Evolutionary conservation across 2,113 vertebrate genomes (phyloP), one percentile per base, ranked within the genome.

Genomic region (Dicentrarchus labrax): DNA sequence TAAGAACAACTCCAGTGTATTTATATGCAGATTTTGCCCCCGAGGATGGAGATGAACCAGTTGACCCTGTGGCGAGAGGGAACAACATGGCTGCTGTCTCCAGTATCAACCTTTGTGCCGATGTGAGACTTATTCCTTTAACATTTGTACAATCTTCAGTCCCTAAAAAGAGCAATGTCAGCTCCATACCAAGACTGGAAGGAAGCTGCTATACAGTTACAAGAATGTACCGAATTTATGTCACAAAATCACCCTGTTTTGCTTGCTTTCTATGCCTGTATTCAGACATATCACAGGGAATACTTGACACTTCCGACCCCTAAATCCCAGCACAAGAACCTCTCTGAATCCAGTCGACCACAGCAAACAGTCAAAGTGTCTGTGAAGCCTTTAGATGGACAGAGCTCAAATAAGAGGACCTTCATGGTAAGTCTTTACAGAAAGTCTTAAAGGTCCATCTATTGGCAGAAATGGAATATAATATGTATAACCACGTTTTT

Each of bases 281-380:
- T 95, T 45, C 92, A 98, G 91, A 97, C 95, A 0, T 95, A 94
- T 73, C 93, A 95, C n/a, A 95, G 97, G 74, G 97, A 98, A 56
- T 99, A 98, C 84, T 94, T 96, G 88, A 99, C 98, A 4, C 96
- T 98, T 61, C 98, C 98, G 0, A 95, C 94, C 0, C 95, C 95
- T 1, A 97, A 95, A 83, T 96, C 96, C 22, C 96, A 96, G 88
- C 95, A 97, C 83, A 94, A 92, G 83, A 92, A 93, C 78, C 90
- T 61, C 5, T 70, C 81, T 64, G 80, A 81, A 16, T 10, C 17
- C 36, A 73, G 77, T 30, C 81, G 12, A 60, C 45, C 62, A 21
- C 89, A 77, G 51, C 86, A 82, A 24, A 73, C 69, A 60, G 10
- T 88, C 5, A 86, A 78, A 74, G 43, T 65, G 61, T 84, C 78